Evolutionary conservation across 2,113 vertebrate species (phyloP).

Genomic region (Drymodes brunneopygia): DNA sequence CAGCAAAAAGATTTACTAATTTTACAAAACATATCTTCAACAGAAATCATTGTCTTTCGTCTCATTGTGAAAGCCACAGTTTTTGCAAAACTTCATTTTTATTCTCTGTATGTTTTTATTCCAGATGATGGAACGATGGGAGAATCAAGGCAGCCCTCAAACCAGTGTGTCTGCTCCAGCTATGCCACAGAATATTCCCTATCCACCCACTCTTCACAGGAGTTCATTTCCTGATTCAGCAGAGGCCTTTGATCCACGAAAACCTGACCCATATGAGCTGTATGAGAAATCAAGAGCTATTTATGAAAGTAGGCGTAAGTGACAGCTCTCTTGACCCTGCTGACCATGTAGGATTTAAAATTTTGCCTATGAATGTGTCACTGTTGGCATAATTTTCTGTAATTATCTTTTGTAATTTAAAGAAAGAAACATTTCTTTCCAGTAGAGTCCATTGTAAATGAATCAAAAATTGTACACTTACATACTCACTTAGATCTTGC

Average conservation of each 20-base stretch:
- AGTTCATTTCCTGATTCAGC: constrained; percentile 90
- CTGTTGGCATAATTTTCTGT: neutral
- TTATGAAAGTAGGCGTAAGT: constrained; percentile 99
- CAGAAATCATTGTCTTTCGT: neutral
- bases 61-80: neutral
- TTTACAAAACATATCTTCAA: neutral
- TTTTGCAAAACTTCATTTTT: neutral
- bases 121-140: constrained; percentile 94
- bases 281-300: constrained; percentile 97
- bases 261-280: constrained; percentile 94
- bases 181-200: constrained; percentile 86
- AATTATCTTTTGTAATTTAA: constrained; percentile 12
- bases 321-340: constrained; percentile 62
- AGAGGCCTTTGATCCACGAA: constrained; percentile 92
- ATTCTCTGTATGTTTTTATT: constrained; percentile 55
- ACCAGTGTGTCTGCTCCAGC: constrained; percentile 87
- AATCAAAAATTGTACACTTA: neutral
- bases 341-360: neutral
- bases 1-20: neutral
- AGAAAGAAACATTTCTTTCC: neutral
- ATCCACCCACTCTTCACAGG: constrained; percentile 86
- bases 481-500: neutral
- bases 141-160: constrained; percentile 89
- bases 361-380: neutral
- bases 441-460: neutral